phyloP scores from a whole-genome alignment of 2,888 invertebrate genomes.

The Heteromurus nitidus region DNA sequence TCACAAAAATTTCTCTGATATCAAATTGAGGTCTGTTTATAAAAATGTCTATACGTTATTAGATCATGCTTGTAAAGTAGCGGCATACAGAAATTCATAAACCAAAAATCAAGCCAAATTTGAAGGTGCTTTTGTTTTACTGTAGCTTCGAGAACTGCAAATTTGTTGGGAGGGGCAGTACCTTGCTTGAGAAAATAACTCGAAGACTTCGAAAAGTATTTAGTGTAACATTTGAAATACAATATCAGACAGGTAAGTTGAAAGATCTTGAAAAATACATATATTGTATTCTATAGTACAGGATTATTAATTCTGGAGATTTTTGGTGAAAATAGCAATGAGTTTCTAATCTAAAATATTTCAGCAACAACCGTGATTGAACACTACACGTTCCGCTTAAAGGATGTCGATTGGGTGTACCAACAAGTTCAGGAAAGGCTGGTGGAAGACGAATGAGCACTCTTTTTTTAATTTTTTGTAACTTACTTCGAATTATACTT shows the following conservation, averaged over 20 bases:
- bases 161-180: constrained; percentile 43
- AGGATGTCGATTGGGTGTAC: constrained; percentile 37
- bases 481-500: too few species aligned
- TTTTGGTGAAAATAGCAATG: not conserved
- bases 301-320: constrained; percentile 2
- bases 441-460: constrained; percentile 28
- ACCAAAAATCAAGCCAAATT: not conserved
- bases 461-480: not conserved
- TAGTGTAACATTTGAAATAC: constrained; percentile 50
- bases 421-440: constrained; percentile 45
- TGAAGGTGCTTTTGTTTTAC: not conserved
- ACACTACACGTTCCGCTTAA: constrained; percentile 37
- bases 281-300: constrained; percentile 3
- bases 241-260: constrained; percentile 32
- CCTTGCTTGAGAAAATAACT: constrained; percentile 28
- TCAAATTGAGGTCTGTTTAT: constrained; percentile 26
- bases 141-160: constrained; percentile 49
- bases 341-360: not conserved
- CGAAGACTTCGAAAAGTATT: constrained; percentile 39
- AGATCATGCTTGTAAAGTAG: not conserved
- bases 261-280: not conserved
- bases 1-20: constrained; percentile 23
- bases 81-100: not conserved
- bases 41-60: too few species aligned
- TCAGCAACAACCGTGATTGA: constrained; percentile 26